Base-by-base conservation (phyloP, 2,888 invertebrate genomes). In the Anorthoa munda region DNA sequence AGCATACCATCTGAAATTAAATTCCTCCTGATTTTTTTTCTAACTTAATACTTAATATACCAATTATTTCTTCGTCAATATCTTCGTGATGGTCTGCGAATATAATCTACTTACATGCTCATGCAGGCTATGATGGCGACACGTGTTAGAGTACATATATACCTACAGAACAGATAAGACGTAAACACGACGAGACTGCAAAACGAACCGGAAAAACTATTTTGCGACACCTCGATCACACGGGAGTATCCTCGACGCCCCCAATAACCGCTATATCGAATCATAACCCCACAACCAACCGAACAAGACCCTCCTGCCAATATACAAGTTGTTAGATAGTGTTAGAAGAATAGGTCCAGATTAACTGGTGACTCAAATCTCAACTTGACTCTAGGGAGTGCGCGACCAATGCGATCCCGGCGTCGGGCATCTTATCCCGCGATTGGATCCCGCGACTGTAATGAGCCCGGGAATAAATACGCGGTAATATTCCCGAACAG, bases 381-480 rank as follows among this genome's bases (percentile, higher is more conserved):
- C 90, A 89, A 92, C 88, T 86, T 82, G 88, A 84, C 93, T 91
- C 93, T 75, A 82, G 94, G 94, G 94, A 93, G 87, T 88, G 75
- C 68, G 83, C 92, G 88, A 89, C 94, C 94, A 93, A 94, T 93
- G 92, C 89, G 91, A 90, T 90, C 90, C 86, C 79, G 84, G 81
- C 87, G 82, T 84, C 86, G 88, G 88, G 88, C 86, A 84, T 84
- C 86, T 79, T 79, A 75, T 82, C 81, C 87, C 88, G 85, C 91
- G 92, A 94, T 94, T 94, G 93, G 94, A 93, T 93, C 90, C 87
- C 87, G 87, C 87, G 85, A 82, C 87, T 85, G 89, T 94, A 94
- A 94, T 94, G 93, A 94, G 91, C 90, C 88, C 89, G 90, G 91
- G 92, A 91, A 94, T 94, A 93, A 94, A 94, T 94, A 93, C 93